Conservation (phyloP, 2,113 vertebrate species). For the Trichomycterus rosablanca region DNA sequence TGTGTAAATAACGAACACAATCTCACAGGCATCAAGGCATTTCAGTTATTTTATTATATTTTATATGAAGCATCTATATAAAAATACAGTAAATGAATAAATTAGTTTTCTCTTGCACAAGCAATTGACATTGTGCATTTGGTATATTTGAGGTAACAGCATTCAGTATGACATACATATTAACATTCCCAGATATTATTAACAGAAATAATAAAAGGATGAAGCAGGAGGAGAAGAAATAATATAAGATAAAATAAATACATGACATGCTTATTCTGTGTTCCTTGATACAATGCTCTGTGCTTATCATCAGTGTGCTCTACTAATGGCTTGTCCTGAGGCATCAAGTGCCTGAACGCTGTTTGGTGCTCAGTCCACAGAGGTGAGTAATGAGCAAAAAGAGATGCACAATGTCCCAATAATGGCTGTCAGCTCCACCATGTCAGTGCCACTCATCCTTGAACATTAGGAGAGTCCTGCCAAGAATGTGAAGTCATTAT, state of each 20-base stretch:
- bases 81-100: slow-evolving; percentile 70
- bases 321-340: slow-evolving; percentile 21
- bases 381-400: background rate
- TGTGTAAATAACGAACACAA: no score
- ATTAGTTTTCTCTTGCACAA: slow-evolving; percentile 55
- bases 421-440: background rate
- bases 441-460: background rate
- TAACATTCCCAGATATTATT: slow-evolving; percentile 40
- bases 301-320: background rate
- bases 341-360: slow-evolving; percentile 28
- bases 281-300: slow-evolving; percentile 36
- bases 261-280: slow-evolving; percentile 58
- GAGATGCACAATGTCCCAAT: background rate
- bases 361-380: slow-evolving; percentile 23
- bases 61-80: slow-evolving; percentile 71
- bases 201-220: slow-evolving; percentile 24
- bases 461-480: slow-evolving; percentile 2
- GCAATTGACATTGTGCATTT: slow-evolving; percentile 53
- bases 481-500: background rate
- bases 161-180: no score
- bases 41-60: slow-evolving; percentile 52
- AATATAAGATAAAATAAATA: slow-evolving; percentile 32
- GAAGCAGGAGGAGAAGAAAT: slow-evolving; percentile 11
- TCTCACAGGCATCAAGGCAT: no score
- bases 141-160: slow-evolving; percentile 52